Evolutionary conservation across 92 coral and sea anemone species (phyloP).

Genomic region (Anthopleura xanthogrammica): DNA sequence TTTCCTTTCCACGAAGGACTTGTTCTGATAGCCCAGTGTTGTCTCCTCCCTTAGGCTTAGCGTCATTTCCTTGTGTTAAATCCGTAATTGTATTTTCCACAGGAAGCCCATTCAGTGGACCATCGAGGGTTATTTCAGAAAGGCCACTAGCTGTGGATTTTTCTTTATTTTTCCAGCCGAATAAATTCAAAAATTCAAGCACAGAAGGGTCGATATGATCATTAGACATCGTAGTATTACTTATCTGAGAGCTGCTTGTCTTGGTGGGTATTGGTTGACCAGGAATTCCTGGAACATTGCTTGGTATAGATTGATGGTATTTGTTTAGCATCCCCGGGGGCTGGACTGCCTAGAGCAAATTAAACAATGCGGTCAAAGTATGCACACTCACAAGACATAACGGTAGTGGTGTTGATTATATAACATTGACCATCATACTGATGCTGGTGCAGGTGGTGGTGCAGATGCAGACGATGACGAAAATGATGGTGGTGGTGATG

Average conservation of each 20-base stretch:
- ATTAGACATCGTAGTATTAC: neutral
- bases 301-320: constrained; percentile 20
- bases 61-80: neutral
- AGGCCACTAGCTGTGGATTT: neutral
- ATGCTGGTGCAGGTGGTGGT: neutral
- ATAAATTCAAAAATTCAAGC: neutral
- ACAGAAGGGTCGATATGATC: constrained; percentile 19
- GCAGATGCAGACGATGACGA: neutral
- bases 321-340: constrained; percentile 54
- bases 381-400: neutral
- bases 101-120: neutral
- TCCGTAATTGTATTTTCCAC: neutral
- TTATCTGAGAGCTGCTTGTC: constrained; percentile 5
- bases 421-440: neutral
- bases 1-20: neutral
- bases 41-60: neutral
- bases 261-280: constrained; percentile 4
- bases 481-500: neutral
- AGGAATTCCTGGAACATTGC: constrained; percentile 14
- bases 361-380: constrained; percentile 37
- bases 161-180: neutral
- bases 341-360: constrained; percentile 76
- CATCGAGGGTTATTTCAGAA: constrained; percentile 1
- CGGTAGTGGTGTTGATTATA: neutral
- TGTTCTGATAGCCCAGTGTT: neutral